Evolutionary conservation across 2,113 vertebrate genomes (phyloP), one percentile per base, ranked within the genome.

Genomic region (Gambusia affinis): DNA sequence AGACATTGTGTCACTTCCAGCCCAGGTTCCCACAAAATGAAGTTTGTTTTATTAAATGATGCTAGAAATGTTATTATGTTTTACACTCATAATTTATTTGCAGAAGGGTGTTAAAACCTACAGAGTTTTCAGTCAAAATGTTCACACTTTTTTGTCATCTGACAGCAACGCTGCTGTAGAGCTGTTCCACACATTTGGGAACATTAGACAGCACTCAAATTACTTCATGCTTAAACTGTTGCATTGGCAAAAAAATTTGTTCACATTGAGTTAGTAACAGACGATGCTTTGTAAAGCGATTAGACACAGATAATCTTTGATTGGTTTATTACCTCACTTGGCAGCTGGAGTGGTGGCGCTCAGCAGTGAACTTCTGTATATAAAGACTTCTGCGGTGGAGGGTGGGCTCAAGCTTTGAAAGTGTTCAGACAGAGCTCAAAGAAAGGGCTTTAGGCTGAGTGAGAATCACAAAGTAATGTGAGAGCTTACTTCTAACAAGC

Each of bases 291-390:
- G 29, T 28, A 72, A 60, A 77, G 39, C 12, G 70, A 70, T 69
- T 74, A 64, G 39, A 24, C 3, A 61, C 67, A 81, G 72, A 28
- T 72, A 66, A 82, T 74, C 76, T 78, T 72, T 8, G 1, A 73
- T 66, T 70, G 12, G 15, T 44, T 64, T 75, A 44, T 68, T 28
- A 47, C 19, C 67, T 86, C 82, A 68, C 57, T 63, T 15, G 61
- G 67, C n/a, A 74, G 42, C 39, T 35, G 37, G 10, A 60, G 67
- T 24, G 37, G 39, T 77, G 57, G 60, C 44, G 28, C 47, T 71
- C 22, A 5, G 51, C 64, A 57, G 37, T 54, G 57, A 67, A 79
- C 68, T 37, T 73, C 70, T 17, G n/a, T 17, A 28, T 72, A 54
- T 77, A 79, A 64, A 31, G 65, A 60, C 61, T 1, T 3, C 72